phyloP scores from a whole-genome alignment of 2,888 invertebrate species.

The Cotesia congregata region DNA sequence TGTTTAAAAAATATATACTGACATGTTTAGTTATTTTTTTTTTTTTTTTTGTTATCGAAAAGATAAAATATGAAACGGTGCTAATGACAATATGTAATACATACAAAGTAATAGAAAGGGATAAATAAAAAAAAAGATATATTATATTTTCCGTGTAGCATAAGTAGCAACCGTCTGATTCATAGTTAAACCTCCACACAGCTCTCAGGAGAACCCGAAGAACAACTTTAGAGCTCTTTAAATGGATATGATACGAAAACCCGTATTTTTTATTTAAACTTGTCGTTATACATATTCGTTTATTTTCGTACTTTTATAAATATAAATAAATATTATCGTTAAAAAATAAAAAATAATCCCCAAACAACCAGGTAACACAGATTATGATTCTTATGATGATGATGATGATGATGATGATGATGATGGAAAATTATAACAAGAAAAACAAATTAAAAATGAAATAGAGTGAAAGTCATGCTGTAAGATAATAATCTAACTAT shows the following conservation, averaged over 20 bases:
- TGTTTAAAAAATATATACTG: neutral
- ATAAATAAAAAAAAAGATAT: constrained; percentile 16
- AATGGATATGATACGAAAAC: constrained; percentile 32
- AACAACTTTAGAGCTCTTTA: constrained; percentile 34
- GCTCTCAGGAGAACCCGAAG: neutral
- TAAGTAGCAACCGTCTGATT: constrained; percentile 20
- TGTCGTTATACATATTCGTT: constrained; percentile 6
- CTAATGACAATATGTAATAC: neutral
- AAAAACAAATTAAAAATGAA: neutral
- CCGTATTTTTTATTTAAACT: constrained; percentile 16
- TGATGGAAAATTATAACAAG: neutral
- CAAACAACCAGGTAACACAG: neutral
- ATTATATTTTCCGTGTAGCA: neutral
- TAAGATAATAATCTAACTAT: constrained; percentile 22
- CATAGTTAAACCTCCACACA: constrained; percentile 34
- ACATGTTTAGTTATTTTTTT: neutral
- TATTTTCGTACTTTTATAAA: neutral
- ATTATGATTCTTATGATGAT: too few species aligned
- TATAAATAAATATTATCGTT: neutral
- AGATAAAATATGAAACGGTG: neutral
- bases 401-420: neutral
- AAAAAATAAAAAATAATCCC: constrained; percentile 12
- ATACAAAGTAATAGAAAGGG: neutral
- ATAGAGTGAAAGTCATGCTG: constrained; percentile 25
- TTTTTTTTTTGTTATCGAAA: neutral